Percentiles rank a stretch among this genome's conserved stretches.
Evolutionary conservation across 2,888 invertebrate genomes (phyloP).

Genomic region (Drosophila barbarae): DNA sequence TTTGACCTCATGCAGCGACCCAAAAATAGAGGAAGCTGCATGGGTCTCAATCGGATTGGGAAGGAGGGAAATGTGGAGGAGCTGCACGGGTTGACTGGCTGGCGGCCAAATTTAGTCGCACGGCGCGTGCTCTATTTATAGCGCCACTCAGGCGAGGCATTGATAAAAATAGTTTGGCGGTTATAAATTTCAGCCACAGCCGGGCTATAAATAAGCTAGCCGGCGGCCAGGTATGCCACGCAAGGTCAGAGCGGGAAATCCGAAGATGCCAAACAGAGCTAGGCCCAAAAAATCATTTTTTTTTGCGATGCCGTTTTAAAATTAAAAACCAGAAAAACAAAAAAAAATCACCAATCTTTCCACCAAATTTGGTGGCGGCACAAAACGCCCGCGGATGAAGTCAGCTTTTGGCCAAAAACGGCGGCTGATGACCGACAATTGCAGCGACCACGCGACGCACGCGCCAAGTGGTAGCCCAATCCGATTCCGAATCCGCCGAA

Average conservation of each 20-base stretch:
- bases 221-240: slow-evolving; percentile 23
- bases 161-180: slow-evolving; percentile 72
- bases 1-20: slow-evolving; percentile 71
- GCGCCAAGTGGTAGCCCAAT: slow-evolving; percentile 57
- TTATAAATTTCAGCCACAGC: slow-evolving; percentile 67
- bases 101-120: slow-evolving; percentile 66
- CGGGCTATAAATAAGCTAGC: slow-evolving; percentile 52
- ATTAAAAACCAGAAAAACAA: neutral
- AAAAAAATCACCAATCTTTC: slow-evolving; percentile 8
- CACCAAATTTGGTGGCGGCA: slow-evolving; percentile 56
- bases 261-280: slow-evolving; percentile 56
- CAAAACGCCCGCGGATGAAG: slow-evolving; percentile 47
- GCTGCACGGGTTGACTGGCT: slow-evolving; percentile 60
- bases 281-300: slow-evolving; percentile 20
- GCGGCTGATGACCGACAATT: slow-evolving; percentile 70
- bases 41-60: slow-evolving; percentile 55
- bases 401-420: slow-evolving; percentile 54
- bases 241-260: slow-evolving; percentile 70
- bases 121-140: slow-evolving; percentile 78
- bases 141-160: slow-evolving; percentile 41
- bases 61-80: slow-evolving; percentile 3
- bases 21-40: slow-evolving; percentile 65
- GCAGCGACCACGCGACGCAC: slow-evolving; percentile 74
- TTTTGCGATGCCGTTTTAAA: slow-evolving; percentile 3
- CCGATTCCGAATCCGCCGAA: slow-evolving; percentile 11